Evolutionary conservation across 2,797 vertebrate species (phyloP).

Genomic region (Podarcis lilfordi): DNA sequence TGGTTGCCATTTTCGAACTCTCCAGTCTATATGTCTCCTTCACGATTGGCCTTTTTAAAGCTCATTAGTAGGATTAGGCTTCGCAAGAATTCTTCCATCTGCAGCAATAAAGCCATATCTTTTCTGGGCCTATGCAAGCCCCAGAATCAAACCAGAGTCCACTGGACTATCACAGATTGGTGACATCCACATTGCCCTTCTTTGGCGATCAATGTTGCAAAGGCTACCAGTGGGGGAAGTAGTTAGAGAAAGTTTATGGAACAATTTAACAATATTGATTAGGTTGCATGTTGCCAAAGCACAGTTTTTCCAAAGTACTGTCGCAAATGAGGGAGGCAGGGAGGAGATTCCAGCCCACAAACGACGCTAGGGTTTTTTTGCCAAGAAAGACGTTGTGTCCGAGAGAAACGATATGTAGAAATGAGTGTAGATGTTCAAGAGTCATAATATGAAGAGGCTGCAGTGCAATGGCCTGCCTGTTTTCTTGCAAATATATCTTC

Average conservation of each 20-base stretch:
- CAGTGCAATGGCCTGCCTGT: slow-evolving; percentile 49
- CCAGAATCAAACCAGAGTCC: not conserved
- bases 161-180: not conserved
- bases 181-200: not conserved
- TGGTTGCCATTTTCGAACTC: not conserved
- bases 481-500: slow-evolving; percentile 70
- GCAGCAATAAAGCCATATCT: not conserved
- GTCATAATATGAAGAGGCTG: slow-evolving; percentile 27
- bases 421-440: slow-evolving; percentile 29
- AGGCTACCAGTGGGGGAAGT: not conserved
- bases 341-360: not conserved
- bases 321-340: not conserved
- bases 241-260: not conserved
- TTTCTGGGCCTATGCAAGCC: not conserved
- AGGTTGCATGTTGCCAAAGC: fast-evolving
- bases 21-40: not conserved
- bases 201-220: not conserved
- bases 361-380: not conserved
- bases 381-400: slow-evolving; percentile 19
- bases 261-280: not conserved
- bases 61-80: not conserved
- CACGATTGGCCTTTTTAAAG: not conserved
- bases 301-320: not conserved
- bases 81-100: too few species aligned
- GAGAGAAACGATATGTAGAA: not conserved